Base-by-base conservation (phyloP, 2,797 vertebrate species). In the Brotula barbata region DNA sequence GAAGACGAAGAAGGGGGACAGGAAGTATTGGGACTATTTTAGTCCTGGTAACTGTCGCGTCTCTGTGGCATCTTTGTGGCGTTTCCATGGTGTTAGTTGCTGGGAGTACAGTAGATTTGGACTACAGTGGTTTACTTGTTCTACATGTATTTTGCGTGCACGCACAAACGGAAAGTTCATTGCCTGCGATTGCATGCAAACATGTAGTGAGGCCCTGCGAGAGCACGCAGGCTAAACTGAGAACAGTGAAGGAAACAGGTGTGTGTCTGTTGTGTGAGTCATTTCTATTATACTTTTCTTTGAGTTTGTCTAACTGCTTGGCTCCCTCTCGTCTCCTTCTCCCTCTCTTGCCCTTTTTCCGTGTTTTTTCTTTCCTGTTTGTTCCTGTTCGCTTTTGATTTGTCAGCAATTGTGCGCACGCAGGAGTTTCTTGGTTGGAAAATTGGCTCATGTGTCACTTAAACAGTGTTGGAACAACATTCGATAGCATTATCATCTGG, bases 1-100 rank as follows among this genome's bases (percentile, higher is more conserved):
- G 34, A 10, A 36, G 49, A 49, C 28, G 58, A 61, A 45, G 47
- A 59, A 75, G 70, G 46, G 54, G 55, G 58, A 78, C 78, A 84
- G 85, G 86, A 89, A 89, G 77, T 65, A 21, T n/a, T 12, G 28
- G 17, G 66, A 53, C 84, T 90, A 89, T 90, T 90, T 88, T 88
- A 83, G 47, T 45, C 45, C 36, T 39, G 39, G 68, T 83, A 54
- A 71, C 81, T 72, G 42, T 68, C 58, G 63, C 51, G 71, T 76
- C 56, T 77, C 68, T 70, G 47, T 69, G 63, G 58, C 62, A 71
- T 72, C 66, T 44, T 16, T 44, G 43, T 61, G 70, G 51, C 31
- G 59, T 81, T 71, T 73, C 62, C 65, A 47, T 68, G 67, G 67
- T 17, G 56, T 61, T 59, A 46, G 59, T 58, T 16, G 28, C 37